Evolutionary conservation across 2,888 invertebrate species (phyloP).

Genomic region (Psococerastis gibbosa): DNA sequence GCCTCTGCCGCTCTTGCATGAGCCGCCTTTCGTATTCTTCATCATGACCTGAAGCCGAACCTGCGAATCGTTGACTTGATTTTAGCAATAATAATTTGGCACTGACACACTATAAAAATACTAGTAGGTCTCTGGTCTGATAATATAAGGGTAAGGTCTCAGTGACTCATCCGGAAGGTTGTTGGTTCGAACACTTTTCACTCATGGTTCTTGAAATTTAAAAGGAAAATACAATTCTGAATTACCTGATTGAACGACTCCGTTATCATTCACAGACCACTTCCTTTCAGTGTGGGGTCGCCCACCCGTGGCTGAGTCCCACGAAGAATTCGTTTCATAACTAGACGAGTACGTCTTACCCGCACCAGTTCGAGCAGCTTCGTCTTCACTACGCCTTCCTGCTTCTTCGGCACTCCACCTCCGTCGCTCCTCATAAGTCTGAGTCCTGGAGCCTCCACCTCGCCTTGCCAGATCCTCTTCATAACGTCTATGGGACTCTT

Average conservation of each 20-base stretch:
- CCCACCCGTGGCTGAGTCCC: constrained; percentile 15
- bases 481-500: no score
- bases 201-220: background rate
- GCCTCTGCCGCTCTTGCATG: background rate
- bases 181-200: no score
- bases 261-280: constrained; percentile 20
- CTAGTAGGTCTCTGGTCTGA: no score
- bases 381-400: background rate
- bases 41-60: background rate
- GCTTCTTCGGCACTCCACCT: background rate
- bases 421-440: background rate
- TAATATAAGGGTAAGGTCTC: no score
- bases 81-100: no score
- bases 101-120: no score
- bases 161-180: no score
- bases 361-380: background rate
- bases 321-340: constrained; percentile 7
- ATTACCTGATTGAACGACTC: constrained; percentile 14
- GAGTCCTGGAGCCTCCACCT: background rate
- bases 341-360: background rate
- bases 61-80: no score
- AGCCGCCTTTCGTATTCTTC: constrained; percentile 5
- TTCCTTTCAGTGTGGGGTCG: constrained; percentile 17
- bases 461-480: background rate
- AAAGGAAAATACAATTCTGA: background rate